These are phyloP conservation scores for Merluccius polli DNA, from an alignment of 2,797 vertebrate species.

Conservation along the genomic window DNA sequence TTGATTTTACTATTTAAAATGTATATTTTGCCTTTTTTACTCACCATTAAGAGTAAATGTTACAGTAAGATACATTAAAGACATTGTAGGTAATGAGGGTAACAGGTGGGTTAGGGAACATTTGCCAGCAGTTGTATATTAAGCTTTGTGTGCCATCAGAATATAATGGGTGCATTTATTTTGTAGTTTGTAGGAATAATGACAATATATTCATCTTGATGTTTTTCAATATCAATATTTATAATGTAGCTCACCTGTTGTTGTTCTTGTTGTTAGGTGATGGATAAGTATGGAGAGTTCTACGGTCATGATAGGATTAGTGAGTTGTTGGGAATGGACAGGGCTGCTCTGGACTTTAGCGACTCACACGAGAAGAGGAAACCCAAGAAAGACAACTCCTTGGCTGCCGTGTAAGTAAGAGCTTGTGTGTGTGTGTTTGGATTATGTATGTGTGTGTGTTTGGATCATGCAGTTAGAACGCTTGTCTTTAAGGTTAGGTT, in stretches of 20 bases:
- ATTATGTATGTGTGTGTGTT: background rate
- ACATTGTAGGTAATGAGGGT: too few relatives aligned
- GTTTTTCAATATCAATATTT: too few relatives aligned
- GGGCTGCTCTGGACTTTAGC: conserved; percentile 89
- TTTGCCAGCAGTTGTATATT: too few relatives aligned
- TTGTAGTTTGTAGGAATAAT: background rate
- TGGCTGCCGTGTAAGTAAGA: conserved; percentile 67
- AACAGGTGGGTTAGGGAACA: too few relatives aligned
- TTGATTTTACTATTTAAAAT: background rate
- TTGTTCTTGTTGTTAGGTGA: conserved; percentile 72
- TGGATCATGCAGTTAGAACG: too few relatives aligned
- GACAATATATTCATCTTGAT: too few relatives aligned
- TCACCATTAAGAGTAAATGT: too few relatives aligned
- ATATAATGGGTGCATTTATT: too few relatives aligned
- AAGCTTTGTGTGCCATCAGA: too few relatives aligned
- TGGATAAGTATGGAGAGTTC: conserved; percentile 93
- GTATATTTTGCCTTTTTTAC: too few relatives aligned
- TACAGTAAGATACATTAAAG: background rate
- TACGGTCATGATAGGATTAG: conserved; percentile 88
- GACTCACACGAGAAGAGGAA: conserved; percentile 85
- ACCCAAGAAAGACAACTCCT: conserved; percentile 78
- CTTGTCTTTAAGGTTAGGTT: too few relatives aligned
- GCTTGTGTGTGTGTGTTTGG: conserved; percentile 7
- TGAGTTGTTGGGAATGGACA: conserved; percentile 89
- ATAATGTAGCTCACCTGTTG: background rate